Evolutionary conservation across 1,140 invertebrate genomes (phyloP), one percentile per base, ranked within the genome.

Genomic region (Chymomyza costata): DNA sequence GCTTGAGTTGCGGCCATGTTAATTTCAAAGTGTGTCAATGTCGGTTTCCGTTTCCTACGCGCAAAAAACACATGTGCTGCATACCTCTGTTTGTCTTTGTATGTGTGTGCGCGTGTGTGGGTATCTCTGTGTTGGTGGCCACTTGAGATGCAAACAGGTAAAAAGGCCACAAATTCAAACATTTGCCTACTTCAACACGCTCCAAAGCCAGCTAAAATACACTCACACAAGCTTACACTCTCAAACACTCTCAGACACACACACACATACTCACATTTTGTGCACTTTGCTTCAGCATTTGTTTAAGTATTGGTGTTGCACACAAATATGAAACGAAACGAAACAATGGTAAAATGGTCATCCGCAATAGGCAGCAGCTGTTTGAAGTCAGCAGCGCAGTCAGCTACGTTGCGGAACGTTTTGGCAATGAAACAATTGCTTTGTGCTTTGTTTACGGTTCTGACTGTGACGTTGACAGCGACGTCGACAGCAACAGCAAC

Each of bases 301-400:
- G 21, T 25, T 8, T 25, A 3, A 3, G 32, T 34, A 13, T 34
- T 34, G 8, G 32, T 34, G 32, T 34, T 32, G 8, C 3, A 25
- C 21, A 8, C 3, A 3, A 45, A n/a, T n/a, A 60, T 16, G 52
- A 54, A 38, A 45, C 3, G 1, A 13, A 39, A 46, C 62, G 70
- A 74, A 81, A 70, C 76, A 64, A 76, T 81, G 76, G 76, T 70
- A 82, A 70, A 74, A 76, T 54, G 76, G 76, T 74, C 76, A 82
- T 82, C 76, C 80, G 76, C 76, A 81, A 80, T 65, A 57, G 49
- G 49, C 64, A 56, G 46, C 58, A 53, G 47, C 49, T 31, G 43
- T 10, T 10, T 10, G 25, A 34, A 10, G 32, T 34, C 32, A 10
- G 21, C 21, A 25, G 8, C 13, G 32, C 32, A 34, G 13, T 34